Base-by-base conservation (phyloP, 1,140 invertebrate genomes). In the Penaeus vannamei region DNA sequence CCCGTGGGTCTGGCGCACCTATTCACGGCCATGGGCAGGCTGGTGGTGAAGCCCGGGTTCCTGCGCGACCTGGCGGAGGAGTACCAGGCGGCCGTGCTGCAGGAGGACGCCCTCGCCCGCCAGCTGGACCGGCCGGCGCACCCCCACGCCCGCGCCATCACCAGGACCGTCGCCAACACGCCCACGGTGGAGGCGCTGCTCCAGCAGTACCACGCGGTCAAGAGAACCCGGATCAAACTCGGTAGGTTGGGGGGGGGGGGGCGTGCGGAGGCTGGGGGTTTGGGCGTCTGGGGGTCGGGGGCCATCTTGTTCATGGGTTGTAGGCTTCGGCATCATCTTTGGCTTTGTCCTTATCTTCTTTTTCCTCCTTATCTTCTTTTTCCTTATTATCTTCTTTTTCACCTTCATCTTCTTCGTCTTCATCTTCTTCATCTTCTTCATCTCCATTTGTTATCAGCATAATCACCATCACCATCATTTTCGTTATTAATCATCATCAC, bases 1-100 rank as follows among this genome's bases (percentile, higher is more conserved):
- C 98, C 98, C 0, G 93, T 98, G 84, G 98, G 98, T 79, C 98
- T 99, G 94, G 96, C 97, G 62, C 95, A 95, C 90, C 94, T 99
- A 85, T 99, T 99, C 93, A 97, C 97, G 85, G 96, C 98, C 29
- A 96, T 98, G 53, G 97, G 97, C 77, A 95, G 97, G 89, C 96
- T 98, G 91, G 94, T 99, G 64, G 96, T 98, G 42, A 98, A 98
- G 93, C 98, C 98, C 12, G 87, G 90, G 23, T 86, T 85, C 29
- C 69, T 87, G 60, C 29, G 85, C 36, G 88, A 87, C 72, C 61
- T 90, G 26, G 80, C 83, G 22, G 90, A 90, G 23, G 90, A 90
- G 62, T 62, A 87, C 46, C 88, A 90, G 69, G 90, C 85, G 32
- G 85, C 89, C 3, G 36, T 87, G 20, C 23, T 91, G 20, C n/a